Conservation (phyloP, 64 coral and sea anemone species). For the Astreopora myriophthalma region DNA sequence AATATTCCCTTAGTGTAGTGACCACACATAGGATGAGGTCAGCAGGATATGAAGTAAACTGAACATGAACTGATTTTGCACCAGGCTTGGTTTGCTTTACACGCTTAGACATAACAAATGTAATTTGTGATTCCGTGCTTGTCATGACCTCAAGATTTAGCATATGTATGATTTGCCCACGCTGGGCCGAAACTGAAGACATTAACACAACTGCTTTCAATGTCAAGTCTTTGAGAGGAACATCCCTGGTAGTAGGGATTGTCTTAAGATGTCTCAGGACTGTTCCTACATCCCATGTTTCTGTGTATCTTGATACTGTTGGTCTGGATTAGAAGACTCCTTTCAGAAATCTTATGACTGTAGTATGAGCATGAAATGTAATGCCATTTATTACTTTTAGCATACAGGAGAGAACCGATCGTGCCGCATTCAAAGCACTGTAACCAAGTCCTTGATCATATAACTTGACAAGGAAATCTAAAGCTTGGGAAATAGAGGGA, state of each 20-base stretch:
- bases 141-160: constrained; percentile 38
- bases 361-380: not conserved
- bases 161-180: constrained; percentile 5
- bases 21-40: constrained; percentile 39
- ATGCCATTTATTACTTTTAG: constrained; percentile 11
- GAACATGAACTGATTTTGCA: not conserved
- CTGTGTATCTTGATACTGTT: constrained; percentile 52
- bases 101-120: not conserved
- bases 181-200: not conserved
- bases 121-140: not conserved
- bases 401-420: not conserved
- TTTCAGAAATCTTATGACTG: constrained; percentile 49
- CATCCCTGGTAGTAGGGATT: not conserved
- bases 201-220: constrained; percentile 15
- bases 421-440: constrained; percentile 8
- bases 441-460: constrained; percentile 8
- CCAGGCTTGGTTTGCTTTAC: not conserved
- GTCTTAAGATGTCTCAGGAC: constrained; percentile 52
- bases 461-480: constrained; percentile 57
- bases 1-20: constrained; percentile 24
- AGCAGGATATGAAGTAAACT: not conserved
- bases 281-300: constrained; percentile 34
- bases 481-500: constrained; percentile 47
- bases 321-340: constrained; percentile 40
- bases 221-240: constrained; percentile 37